Base-by-base conservation (phyloP, 2,888 invertebrate species). In the Graphium colonna region DNA sequence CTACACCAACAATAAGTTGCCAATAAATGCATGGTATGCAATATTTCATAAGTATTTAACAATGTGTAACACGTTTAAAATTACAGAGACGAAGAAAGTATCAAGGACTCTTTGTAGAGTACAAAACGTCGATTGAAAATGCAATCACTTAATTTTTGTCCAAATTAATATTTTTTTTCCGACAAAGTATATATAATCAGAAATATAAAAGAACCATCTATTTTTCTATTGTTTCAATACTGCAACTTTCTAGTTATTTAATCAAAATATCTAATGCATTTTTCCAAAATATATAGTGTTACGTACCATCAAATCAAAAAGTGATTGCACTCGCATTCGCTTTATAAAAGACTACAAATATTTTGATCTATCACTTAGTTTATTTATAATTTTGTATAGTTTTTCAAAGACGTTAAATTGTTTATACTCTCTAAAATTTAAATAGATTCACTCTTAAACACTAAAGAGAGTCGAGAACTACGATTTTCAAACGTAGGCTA, bases 1-100 rank as follows among this genome's bases (percentile, higher is more conserved):
- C 39, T 41, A 17, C 46, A 18, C 41, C 36, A 40, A 31, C 41
- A 52, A 46, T 36, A 21, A 31, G 3, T 26, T 10, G 28, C 17
- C 9, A 46, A 36, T 43, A 43, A 43, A 49, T 43, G 45, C 39
- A 10, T 17, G 28, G 33, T 26, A 41, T 40, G 16, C 40, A 41
- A 8, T 28, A 39, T 40, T 42, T 33, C 9, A 17, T 18, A 10
- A 31, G 36, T 13, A 9, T 16, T 16, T 16, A 36, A 36, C 36
- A n/a, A 12, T 12, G 36, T 36, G 36, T 36, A 12, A 36, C 36
- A 36, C 21, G 2, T 12, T 36, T 33, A 9, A 36, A 13, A 43
- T 63, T 44, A 75, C 67, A 75, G 76, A 74, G 64, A 65, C 71
- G 77, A 73, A 79, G 74, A 75, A 63, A 75, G 72, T 67, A 68